phyloP scores from a whole-genome alignment of 2,888 invertebrate genomes.

The Orthonevra nobilis region DNA sequence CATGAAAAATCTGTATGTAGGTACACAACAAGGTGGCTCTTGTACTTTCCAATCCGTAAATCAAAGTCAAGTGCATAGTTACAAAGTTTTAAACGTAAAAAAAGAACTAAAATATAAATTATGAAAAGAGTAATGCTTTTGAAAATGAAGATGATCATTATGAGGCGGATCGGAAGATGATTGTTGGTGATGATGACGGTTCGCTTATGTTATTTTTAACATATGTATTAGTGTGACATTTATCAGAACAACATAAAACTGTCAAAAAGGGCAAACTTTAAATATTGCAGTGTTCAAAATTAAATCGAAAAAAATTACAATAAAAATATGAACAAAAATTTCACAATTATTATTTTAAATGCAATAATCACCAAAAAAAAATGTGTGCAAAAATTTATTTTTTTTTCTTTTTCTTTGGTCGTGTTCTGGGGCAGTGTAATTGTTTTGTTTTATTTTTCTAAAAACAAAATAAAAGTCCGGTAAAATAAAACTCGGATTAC shows the following conservation, averaged over 20 bases:
- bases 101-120: not conserved
- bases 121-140: conserved; percentile 7
- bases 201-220: conserved; percentile 13
- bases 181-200: conserved; percentile 55
- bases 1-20: too few relatives aligned
- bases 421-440: too few relatives aligned
- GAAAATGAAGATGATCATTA: conserved; percentile 40
- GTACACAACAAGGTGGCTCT: too few relatives aligned
- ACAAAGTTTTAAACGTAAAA: conserved; percentile 13
- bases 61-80: conserved; percentile 24
- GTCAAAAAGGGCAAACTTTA: not conserved
- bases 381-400: conserved; percentile 54
- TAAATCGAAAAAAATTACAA: conserved; percentile 1
- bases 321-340: conserved; percentile 23
- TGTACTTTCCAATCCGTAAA: too few relatives aligned
- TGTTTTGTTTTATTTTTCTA: not conserved
- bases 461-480: conserved; percentile 1
- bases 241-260: conserved; percentile 51
- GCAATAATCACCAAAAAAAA: conserved; percentile 55
- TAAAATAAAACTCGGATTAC: not conserved
- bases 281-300: conserved; percentile 32
- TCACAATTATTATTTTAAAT: conserved; percentile 25
- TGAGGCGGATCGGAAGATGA: conserved; percentile 18
- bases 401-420: too few relatives aligned
- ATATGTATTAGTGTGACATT: conserved; percentile 48